These are phyloP conservation scores for Ardeotis arabs DNA, from an alignment of 2,113 vertebrate genomes.

Conservation along the genomic window DNA sequence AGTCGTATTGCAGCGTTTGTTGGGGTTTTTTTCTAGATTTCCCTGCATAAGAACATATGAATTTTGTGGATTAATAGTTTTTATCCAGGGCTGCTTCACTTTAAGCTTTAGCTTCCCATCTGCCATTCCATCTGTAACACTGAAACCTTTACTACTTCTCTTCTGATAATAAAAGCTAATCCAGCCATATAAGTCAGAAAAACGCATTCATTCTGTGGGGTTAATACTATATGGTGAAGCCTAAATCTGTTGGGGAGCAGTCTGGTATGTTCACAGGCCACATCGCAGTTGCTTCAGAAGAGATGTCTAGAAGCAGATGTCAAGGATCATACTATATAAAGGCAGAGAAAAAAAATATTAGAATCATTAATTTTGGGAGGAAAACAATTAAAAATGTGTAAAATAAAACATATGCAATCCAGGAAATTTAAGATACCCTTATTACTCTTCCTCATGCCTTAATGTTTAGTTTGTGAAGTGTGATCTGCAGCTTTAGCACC, in stretches of 20 bases:
- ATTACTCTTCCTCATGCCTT: not conserved
- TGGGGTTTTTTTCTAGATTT: not conserved
- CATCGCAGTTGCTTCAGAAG: not conserved
- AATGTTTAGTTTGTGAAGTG: not conserved
- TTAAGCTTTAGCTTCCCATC: constrained; percentile 70
- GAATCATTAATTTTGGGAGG: not conserved
- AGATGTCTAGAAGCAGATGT: not conserved
- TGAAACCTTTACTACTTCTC: constrained; percentile 23
- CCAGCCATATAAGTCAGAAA: constrained; percentile 20
- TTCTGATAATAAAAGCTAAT: constrained; percentile 51
- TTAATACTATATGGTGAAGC: constrained; percentile 22
- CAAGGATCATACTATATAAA: not conserved
- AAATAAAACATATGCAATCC: not conserved
- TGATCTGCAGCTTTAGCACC: not conserved
- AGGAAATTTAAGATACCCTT: not conserved
- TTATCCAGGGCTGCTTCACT: constrained; percentile 65
- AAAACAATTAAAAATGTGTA: not conserved
- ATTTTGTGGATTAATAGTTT: constrained; percentile 72
- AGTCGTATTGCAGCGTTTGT: constrained; percentile 16
- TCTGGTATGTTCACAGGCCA: not conserved
- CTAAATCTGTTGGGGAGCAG: not conserved
- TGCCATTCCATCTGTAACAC: constrained; percentile 74
- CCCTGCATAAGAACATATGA: constrained; percentile 60
- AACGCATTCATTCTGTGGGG: not conserved
- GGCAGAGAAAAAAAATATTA: not conserved